Conservation (phyloP, 2,888 invertebrate genomes). For the Clitarchus hookeri region DNA sequence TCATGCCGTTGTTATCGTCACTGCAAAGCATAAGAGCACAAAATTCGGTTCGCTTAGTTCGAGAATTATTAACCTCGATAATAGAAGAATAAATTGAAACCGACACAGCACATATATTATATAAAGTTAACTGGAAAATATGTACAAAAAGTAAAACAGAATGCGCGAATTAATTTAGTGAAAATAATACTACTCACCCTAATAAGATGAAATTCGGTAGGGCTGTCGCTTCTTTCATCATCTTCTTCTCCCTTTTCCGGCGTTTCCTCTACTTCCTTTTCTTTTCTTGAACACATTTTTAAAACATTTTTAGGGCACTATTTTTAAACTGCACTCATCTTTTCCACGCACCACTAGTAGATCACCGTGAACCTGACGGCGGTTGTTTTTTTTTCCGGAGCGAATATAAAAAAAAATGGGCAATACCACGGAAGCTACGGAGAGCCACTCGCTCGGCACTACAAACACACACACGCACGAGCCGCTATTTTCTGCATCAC, state of each 20-base stretch:
- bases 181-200: neutral
- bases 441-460: neutral
- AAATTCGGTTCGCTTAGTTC: too few relatives aligned
- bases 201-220: neutral
- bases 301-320: neutral
- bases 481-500: conserved; percentile 6
- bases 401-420: neutral
- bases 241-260: conserved; percentile 7
- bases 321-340: neutral
- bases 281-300: neutral
- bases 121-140: too few relatives aligned
- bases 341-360: neutral
- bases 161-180: neutral
- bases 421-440: neutral
- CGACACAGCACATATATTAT: too few relatives aligned
- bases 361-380: neutral
- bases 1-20: too few relatives aligned
- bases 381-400: neutral
- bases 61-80: too few relatives aligned
- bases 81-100: too few relatives aligned
- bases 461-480: neutral
- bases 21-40: too few relatives aligned
- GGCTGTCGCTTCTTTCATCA: neutral
- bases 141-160: too few relatives aligned
- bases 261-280: neutral